Evolutionary conservation across 2,797 vertebrate genomes (phyloP).

Genomic region (Coccyzus lansbergi): DNA sequence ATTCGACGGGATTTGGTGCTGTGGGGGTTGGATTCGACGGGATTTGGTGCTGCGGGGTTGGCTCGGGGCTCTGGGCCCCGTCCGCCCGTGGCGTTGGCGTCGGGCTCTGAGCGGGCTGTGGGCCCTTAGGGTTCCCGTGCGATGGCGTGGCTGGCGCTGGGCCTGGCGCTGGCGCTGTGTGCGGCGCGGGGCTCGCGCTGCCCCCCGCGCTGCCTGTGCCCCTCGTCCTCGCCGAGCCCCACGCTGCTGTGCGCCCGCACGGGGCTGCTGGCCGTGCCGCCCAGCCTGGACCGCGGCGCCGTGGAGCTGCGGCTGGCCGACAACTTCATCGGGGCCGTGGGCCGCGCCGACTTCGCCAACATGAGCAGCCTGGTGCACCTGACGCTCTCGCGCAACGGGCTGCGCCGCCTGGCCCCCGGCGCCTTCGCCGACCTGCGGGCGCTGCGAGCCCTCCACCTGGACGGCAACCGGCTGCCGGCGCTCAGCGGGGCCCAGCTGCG

Average conservation of each 20-base stretch:
- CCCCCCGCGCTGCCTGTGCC: conserved; percentile 94
- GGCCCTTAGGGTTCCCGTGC: not conserved
- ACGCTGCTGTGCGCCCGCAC: conserved; percentile 95
- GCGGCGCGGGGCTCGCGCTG: conserved; percentile 87
- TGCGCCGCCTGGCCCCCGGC: conserved; percentile 89
- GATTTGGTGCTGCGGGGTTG: too few species aligned
- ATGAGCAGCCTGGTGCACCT: conserved; percentile 97
- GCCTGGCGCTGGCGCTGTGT: conserved; percentile 85
- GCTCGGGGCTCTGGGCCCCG: too few species aligned
- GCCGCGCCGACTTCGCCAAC: conserved; percentile 92
- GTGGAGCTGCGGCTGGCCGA: conserved; percentile 94
- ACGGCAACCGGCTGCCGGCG: conserved; percentile 90
- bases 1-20: too few species aligned
- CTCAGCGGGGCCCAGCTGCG: conserved; percentile 89
- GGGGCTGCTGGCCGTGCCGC: conserved; percentile 92
- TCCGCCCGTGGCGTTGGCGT: too few species aligned
- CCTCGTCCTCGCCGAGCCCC: conserved; percentile 91
- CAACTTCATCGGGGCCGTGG: conserved; percentile 94
- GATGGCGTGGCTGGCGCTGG: conserved; percentile 47
- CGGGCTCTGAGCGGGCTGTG: too few species aligned
- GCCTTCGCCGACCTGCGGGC: conserved; percentile 89
- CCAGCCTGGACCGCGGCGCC: conserved; percentile 90
- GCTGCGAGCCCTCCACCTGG: conserved; percentile 91
- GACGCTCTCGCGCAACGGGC: conserved; percentile 93
- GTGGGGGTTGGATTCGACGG: too few species aligned